These are phyloP conservation scores for Calephelis perditalis DNA, from an alignment of 2,888 invertebrate species.

Conservation along the genomic window DNA sequence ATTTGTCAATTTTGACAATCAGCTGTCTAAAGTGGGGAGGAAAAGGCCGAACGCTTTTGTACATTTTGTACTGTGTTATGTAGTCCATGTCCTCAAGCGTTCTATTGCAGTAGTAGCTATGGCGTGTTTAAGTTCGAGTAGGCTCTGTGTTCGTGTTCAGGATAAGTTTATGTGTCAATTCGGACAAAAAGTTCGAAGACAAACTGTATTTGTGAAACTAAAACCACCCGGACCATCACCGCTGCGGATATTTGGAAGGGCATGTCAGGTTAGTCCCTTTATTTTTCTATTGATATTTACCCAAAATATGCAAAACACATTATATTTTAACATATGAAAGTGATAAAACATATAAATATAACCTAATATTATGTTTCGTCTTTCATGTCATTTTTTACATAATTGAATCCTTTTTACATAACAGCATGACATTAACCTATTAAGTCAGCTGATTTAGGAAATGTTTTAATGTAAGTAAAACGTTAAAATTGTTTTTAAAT, in stretches of 20 bases:
- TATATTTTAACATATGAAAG: not conserved
- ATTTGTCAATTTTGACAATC: constrained; percentile 48
- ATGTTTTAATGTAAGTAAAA: not conserved
- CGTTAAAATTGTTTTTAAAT: not conserved
- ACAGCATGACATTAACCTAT: constrained; percentile 52
- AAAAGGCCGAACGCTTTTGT: constrained; percentile 65
- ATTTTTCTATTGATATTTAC: constrained; percentile 11
- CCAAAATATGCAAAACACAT: constrained; percentile 10
- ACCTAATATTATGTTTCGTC: constrained; percentile 13
- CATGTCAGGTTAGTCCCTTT: constrained; percentile 62
- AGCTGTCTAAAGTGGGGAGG: constrained; percentile 75
- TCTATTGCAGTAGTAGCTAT: constrained; percentile 87
- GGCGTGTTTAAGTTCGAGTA: constrained; percentile 90
- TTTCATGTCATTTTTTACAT: constrained; percentile 14
- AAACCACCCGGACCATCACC: constrained; percentile 81
- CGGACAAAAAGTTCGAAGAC: constrained; percentile 83
- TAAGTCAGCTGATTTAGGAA: constrained; percentile 45
- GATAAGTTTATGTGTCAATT: constrained; percentile 89
- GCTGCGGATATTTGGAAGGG: constrained; percentile 73
- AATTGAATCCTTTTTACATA: constrained; percentile 46
- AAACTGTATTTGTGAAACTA: constrained; percentile 83
- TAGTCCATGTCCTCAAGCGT: constrained; percentile 76
- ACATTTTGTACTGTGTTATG: constrained; percentile 63
- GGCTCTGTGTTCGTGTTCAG: constrained; percentile 88
- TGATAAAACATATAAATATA: not conserved